Conservation (phyloP, 2,797 vertebrate genomes). For the Champsocephalus gunnari region DNA sequence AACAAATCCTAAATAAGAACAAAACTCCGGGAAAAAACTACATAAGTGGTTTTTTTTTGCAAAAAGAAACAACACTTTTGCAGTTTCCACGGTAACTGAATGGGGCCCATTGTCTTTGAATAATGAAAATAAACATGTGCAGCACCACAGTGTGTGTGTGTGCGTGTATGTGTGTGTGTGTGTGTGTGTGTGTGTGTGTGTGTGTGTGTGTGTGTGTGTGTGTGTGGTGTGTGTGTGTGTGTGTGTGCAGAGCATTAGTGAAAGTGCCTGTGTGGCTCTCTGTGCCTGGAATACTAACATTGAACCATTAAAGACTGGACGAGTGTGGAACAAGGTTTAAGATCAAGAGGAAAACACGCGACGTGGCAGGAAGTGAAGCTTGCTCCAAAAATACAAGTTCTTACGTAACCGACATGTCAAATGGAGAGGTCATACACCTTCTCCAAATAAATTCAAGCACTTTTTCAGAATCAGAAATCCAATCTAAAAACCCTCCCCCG, state of each 20-base stretch:
- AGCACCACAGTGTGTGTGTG: not conserved
- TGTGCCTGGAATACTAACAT: slow-evolving; percentile 81
- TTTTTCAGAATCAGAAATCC: too few species aligned
- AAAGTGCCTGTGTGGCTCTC: slow-evolving; percentile 69
- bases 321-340: slow-evolving; percentile 42
- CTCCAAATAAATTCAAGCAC: too few species aligned
- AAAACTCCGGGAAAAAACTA: too few species aligned
- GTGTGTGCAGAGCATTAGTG: slow-evolving; percentile 71
- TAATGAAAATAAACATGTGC: slow-evolving; percentile 9
- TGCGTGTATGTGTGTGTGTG: not conserved
- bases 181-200: slow-evolving; percentile 5
- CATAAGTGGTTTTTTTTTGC: too few species aligned
- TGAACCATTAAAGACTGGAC: slow-evolving; percentile 33
- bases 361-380: slow-evolving; percentile 12
- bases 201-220: slow-evolving; percentile 30
- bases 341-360: slow-evolving; percentile 33
- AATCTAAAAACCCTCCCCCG: too few species aligned
- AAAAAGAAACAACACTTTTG: too few species aligned
- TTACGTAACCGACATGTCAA: slow-evolving; percentile 43
- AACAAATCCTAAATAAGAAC: too few species aligned
- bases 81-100: not conserved
- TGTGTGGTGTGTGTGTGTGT: slow-evolving; percentile 37
- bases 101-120: not conserved
- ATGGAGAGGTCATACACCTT: too few species aligned
- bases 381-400: slow-evolving; percentile 43